Evolutionary conservation across 1,140 invertebrate species (phyloP).

Genomic region (Vollenhovia emeryi): DNA sequence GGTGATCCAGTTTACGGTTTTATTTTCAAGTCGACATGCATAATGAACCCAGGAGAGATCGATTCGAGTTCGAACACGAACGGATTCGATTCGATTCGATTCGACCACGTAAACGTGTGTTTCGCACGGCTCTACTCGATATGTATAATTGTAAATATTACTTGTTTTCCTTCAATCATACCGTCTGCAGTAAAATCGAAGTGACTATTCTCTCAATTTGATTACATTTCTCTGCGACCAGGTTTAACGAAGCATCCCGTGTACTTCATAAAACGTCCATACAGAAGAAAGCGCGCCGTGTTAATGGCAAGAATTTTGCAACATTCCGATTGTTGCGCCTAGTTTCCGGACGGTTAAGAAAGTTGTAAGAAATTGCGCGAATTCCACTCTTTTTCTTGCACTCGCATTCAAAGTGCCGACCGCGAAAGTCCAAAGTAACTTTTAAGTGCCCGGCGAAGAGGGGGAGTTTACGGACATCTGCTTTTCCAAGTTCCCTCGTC

Average conservation of each 20-base stretch:
- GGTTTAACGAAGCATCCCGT: background rate
- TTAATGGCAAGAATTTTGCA: slow-evolving; percentile 2
- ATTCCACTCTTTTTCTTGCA: slow-evolving; percentile 14
- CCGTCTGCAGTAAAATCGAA: background rate
- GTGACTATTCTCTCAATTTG: background rate
- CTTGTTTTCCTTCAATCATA: background rate
- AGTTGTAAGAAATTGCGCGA: slow-evolving; percentile 26
- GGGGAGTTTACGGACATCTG: slow-evolving; percentile 41
- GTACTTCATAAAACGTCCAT: background rate
- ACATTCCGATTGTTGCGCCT: background rate
- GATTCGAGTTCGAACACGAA: no score
- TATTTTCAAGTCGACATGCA: no score
- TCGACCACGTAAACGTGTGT: no score
- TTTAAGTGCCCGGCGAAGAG: slow-evolving; percentile 41
- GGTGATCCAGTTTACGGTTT: no score
- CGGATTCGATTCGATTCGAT: no score
- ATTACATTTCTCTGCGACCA: background rate
- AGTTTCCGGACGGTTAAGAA: background rate
- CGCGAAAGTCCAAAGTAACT: slow-evolving; percentile 36
- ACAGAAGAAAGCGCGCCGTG: background rate
- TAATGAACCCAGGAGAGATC: no score
- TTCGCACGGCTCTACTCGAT: no score
- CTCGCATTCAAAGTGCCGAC: slow-evolving; percentile 24
- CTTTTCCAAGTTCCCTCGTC: background rate
- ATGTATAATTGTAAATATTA: background rate